phyloP scores from a whole-genome alignment of 2,888 invertebrate species.

The Autographa gamma region DNA sequence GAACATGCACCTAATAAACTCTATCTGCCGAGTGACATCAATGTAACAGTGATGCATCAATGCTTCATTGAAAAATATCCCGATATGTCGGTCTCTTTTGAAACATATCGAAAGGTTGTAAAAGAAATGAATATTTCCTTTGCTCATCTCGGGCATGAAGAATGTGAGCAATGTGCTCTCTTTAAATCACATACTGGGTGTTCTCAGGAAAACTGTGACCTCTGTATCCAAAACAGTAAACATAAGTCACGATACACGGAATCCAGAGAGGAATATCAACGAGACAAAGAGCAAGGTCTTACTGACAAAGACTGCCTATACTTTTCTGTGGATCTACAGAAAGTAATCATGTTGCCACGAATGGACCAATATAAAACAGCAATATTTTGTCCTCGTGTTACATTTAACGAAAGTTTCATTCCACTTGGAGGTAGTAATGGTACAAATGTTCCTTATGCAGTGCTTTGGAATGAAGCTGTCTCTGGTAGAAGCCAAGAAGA shows the following conservation, averaged over 20 bases:
- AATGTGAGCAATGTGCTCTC: constrained; percentile 37
- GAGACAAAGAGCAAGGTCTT: neutral
- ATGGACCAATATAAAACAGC: constrained; percentile 21
- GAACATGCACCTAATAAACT: constrained; percentile 33
- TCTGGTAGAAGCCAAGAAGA: constrained; percentile 17
- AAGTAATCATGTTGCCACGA: constrained; percentile 21
- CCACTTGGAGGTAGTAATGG: constrained; percentile 14
- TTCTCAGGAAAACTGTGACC: constrained; percentile 16
- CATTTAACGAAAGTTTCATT: constrained; percentile 23
- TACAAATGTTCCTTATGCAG: constrained; percentile 27
- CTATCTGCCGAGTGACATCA: constrained; percentile 44
- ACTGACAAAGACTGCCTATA: neutral
- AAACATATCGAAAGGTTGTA: constrained; percentile 31
- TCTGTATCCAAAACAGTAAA: constrained; percentile 1
- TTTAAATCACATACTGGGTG: constrained; percentile 15
- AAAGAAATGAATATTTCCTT: constrained; percentile 38
- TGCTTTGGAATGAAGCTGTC: constrained; percentile 27
- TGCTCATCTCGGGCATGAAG: constrained; percentile 34
- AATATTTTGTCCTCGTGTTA: constrained; percentile 21
- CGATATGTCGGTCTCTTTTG: constrained; percentile 27
- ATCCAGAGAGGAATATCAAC: neutral
- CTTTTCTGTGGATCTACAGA: constrained; percentile 18
- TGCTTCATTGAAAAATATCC: constrained; percentile 28
- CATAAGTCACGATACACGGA: constrained; percentile 13
- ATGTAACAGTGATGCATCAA: constrained; percentile 26